Evolutionary conservation across 2,888 invertebrate genomes (phyloP).

Genomic region (Phortica okadai): DNA sequence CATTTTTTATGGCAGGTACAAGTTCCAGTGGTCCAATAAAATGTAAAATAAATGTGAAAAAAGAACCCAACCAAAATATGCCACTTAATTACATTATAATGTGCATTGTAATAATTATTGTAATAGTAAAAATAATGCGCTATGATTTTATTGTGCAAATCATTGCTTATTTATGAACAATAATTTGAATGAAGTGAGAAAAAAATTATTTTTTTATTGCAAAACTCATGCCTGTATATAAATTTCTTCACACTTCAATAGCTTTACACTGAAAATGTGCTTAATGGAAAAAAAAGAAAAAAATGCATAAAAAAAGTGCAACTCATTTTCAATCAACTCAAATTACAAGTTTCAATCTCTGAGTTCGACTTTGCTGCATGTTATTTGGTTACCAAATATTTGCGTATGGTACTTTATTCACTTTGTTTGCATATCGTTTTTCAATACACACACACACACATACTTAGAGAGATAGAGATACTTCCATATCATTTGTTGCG

Average conservation of each 20-base stretch:
- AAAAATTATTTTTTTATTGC: not conserved
- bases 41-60: too few relatives aligned
- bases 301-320: not conserved
- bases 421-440: not conserved
- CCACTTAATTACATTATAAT: not conserved
- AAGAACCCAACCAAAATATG: not conserved
- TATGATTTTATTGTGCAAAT: not conserved
- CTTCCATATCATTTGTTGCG: slow-evolving; percentile 21
- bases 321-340: not conserved
- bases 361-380: not conserved
- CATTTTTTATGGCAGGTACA: too few relatives aligned
- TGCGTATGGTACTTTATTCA: not conserved
- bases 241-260: too few relatives aligned
- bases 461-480: not conserved
- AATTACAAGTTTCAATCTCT: not conserved
- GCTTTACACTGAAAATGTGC: too few relatives aligned
- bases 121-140: not conserved
- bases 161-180: not conserved
- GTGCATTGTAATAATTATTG: not conserved
- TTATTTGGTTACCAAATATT: slow-evolving; percentile 20
- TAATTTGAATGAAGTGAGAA: not conserved
- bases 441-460: not conserved
- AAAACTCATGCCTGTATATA: too few relatives aligned
- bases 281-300: not conserved
- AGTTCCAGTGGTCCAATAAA: too few relatives aligned